A percentile compares a stretch with the other conserved stretches of the same genome.
phyloP scores from a whole-genome alignment of 2,113 vertebrate species.

The Urocitellus parryii region DNA sequence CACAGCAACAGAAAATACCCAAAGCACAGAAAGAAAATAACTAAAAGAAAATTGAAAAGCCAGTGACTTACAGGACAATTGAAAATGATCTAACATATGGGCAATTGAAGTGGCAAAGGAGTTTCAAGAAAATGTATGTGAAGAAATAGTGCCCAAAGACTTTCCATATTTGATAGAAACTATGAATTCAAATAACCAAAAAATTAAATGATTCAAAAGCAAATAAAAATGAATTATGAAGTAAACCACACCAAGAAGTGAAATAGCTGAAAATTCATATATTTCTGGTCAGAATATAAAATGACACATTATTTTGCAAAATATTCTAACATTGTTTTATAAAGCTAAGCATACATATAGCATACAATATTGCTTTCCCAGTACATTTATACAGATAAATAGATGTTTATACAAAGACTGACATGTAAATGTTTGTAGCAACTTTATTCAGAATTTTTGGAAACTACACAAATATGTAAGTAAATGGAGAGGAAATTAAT shows the following conservation, averaged over 20 bases:
- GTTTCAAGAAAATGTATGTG: not conserved
- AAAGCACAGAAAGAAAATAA: not conserved
- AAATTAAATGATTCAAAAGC: constrained; percentile 30
- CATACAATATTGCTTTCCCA: not conserved
- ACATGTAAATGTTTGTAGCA: not conserved
- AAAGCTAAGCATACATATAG: not conserved
- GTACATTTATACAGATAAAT: not conserved
- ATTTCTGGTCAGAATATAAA: not conserved
- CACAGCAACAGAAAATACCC: not conserved
- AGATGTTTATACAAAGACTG: not conserved
- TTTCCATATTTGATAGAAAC: not conserved
- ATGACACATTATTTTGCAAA: not conserved
- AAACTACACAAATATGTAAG: not conserved
- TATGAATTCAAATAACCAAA: not conserved
- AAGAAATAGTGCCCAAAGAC: not conserved
- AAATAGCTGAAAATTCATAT: not conserved
- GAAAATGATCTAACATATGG: not conserved
- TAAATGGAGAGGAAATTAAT: not conserved
- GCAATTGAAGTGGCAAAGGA: not conserved
- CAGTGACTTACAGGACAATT: not conserved
- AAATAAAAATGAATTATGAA: constrained; percentile 18
- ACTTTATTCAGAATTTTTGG: not conserved
- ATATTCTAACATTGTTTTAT: not conserved
- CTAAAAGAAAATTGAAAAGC: too few relatives aligned
- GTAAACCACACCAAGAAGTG: not conserved